Conservation (phyloP, 2,797 vertebrate genomes). For the Myotis vivesi region DNA sequence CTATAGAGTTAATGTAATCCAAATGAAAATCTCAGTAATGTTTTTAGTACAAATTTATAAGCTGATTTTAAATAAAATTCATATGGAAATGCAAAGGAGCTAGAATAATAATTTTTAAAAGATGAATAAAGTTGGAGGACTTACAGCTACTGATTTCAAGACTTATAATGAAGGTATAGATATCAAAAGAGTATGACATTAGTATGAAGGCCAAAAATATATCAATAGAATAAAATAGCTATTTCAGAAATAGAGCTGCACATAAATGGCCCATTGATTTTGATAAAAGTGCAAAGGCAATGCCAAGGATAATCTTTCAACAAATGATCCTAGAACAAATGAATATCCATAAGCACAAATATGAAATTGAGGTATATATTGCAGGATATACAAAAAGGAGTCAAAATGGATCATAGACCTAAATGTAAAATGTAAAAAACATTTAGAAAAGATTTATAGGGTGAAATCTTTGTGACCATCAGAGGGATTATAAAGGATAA, state of each 20-base stretch:
- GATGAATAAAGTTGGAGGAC: not conserved
- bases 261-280: not conserved
- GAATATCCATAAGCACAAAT: not conserved
- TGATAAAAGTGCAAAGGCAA: not conserved
- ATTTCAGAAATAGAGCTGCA: not conserved
- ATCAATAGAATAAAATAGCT: not conserved
- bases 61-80: constrained; percentile 29
- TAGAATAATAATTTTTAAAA: not conserved
- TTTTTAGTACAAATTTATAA: constrained; percentile 12
- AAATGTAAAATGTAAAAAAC: not conserved
- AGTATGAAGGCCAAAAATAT: not conserved
- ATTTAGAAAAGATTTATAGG: not conserved
- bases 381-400: not conserved
- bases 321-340: not conserved
- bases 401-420: not conserved
- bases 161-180: not conserved
- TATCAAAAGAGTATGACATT: not conserved
- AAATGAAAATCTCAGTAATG: not conserved
- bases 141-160: not conserved
- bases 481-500: not conserved
- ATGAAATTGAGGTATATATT: not conserved
- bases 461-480: not conserved
- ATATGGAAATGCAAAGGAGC: not conserved
- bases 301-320: not conserved
- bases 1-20: not conserved